These are phyloP conservation scores for Acanthurus tractus DNA, from an alignment of 2,797 vertebrate species.

Conservation along the genomic window DNA sequence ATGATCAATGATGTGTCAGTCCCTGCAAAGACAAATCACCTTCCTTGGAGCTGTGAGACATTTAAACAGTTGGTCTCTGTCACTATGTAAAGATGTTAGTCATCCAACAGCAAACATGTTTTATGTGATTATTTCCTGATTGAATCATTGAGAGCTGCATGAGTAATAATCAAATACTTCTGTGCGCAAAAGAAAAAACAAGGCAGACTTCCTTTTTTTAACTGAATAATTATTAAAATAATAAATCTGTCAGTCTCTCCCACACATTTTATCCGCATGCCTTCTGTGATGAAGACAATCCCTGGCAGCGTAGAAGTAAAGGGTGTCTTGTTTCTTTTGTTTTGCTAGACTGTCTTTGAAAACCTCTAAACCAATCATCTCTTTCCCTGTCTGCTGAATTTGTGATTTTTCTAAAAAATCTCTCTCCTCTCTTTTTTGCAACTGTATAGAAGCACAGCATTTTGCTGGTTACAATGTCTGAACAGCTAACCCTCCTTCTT, in stretches of 20 bases:
- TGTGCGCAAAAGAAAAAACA: not conserved
- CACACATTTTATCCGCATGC: not conserved
- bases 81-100: slow-evolving; percentile 4
- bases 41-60: not conserved
- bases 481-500: not conserved
- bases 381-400: not conserved
- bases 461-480: not conserved
- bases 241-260: slow-evolving; percentile 9
- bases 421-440: slow-evolving; percentile 6
- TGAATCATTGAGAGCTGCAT: slow-evolving; percentile 14
- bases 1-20: not conserved
- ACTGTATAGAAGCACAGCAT: slow-evolving; percentile 1
- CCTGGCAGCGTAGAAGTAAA: not conserved
- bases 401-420: not conserved
- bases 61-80: not conserved
- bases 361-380: not conserved
- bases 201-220: not conserved
- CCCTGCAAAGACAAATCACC: not conserved
- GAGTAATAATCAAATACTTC: slow-evolving; percentile 13
- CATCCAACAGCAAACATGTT: slow-evolving; percentile 1
- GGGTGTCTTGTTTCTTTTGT: not conserved
- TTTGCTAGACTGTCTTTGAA: slow-evolving; percentile 9
- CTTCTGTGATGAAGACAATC: not conserved
- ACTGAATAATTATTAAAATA: slow-evolving; percentile 13
- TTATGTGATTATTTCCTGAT: slow-evolving; percentile 11